Percentiles rank a stretch among this genome's conserved stretches.
phyloP scores from a whole-genome alignment of 2,888 invertebrate genomes.

The Antitype chi region DNA sequence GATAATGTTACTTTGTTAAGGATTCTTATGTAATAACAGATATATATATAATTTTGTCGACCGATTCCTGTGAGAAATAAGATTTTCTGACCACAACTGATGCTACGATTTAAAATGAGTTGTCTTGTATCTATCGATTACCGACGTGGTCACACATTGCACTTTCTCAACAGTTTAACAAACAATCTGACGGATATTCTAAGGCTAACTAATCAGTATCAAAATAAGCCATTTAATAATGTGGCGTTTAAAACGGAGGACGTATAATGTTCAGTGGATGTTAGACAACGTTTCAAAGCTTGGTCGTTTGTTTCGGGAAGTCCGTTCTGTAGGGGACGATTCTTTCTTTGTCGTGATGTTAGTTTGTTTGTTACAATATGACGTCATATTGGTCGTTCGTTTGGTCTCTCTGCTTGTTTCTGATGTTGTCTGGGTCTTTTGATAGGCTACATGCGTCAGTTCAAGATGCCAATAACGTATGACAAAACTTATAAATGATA shows the following conservation, averaged over 20 bases:
- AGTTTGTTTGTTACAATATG: constrained; percentile 27
- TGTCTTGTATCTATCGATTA: not conserved
- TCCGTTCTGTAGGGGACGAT: constrained; percentile 1
- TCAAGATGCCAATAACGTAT: not conserved
- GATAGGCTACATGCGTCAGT: not conserved
- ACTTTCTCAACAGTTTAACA: not conserved
- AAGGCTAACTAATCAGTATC: constrained; percentile 38
- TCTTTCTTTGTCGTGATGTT: constrained; percentile 3
- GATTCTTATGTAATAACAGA: constrained; percentile 8
- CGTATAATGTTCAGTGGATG: constrained; percentile 3
- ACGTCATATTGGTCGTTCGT: constrained; percentile 42
- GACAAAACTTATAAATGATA: not conserved
- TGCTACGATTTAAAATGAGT: not conserved
- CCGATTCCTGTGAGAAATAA: not conserved
- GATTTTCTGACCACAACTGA: constrained; percentile 4
- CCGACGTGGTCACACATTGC: not conserved
- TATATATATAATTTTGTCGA: not conserved
- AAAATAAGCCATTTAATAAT: constrained; percentile 6
- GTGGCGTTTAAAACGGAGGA: constrained; percentile 9
- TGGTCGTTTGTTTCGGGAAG: constrained; percentile 11
- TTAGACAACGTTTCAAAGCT: not conserved
- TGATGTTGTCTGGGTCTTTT: not conserved
- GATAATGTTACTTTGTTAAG: not conserved
- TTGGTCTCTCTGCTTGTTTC: constrained; percentile 3
- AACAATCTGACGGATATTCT: constrained; percentile 14